Evolutionary conservation across 2,113 vertebrate species (phyloP), one percentile per base, ranked within the genome.

Genomic region (Polyodon spathula): DNA sequence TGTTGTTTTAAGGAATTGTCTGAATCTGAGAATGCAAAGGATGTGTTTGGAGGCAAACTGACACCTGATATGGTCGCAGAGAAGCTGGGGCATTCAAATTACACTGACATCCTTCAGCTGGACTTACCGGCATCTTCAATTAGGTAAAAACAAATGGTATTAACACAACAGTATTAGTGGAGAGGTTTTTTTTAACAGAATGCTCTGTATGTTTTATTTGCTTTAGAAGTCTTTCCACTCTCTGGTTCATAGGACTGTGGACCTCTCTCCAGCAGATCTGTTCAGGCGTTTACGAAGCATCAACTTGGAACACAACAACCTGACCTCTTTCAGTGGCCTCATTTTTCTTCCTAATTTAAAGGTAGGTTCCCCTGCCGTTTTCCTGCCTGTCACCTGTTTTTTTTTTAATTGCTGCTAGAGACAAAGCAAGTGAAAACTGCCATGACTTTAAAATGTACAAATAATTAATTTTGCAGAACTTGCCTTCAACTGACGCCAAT

Each of bases 251-350:
- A 92, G 88, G 79, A 77, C 72, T 48, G 81, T 90, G 41, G 87
- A 90, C 62, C 66, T 93, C 41, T 61, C 78, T 64, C 86, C 89
- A 54, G 54, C 73, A 60, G 85, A 89, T 3, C 73, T 86, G 8
- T 93, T 93, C 68, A 68, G 56, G 61, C 88, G 74, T 58, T 62
- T 90, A 16, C 74, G 53, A n/a, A 83, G 58, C 0, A 65, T 89
- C 66, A 94, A 93, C 73, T 78, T 92, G 41, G 80, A 92, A 68
- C 87, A 88, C 64, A 92, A 93, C 66, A 79, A 88, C 61, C 87
- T 94, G 38, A 87, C 79, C 1, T 90, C 87, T 38, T 93, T 95
- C 73, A 87, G 80, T 5, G 88, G 81, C 54, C 88, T 93, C 41
- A 77, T 94, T 71, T 88, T 88, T 68, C 82, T 96, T 48, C 82